Percentiles rank a stretch among this genome's conserved stretches.
Conservation (phyloP, 1,140 invertebrate species). For the Dendroctonus ponderosae region DNA sequence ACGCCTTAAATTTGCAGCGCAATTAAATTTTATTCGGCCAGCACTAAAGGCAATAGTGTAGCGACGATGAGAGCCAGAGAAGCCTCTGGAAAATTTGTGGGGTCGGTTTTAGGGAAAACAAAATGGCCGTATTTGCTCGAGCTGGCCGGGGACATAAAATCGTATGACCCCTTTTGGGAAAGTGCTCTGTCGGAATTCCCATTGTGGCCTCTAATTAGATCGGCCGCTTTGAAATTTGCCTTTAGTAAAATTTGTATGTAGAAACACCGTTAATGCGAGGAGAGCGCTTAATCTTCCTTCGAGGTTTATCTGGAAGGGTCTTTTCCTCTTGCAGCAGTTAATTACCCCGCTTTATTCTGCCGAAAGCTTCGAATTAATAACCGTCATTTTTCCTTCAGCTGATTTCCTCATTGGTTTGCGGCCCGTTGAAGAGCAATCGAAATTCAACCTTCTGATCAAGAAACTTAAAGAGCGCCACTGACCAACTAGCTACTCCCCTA, state of each 20-base stretch:
- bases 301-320: conserved; percentile 3
- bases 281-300: background rate
- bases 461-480: too few relatives aligned
- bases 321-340: conserved; percentile 1
- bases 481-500: too few relatives aligned
- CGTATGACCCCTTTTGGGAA: conserved; percentile 31
- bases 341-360: too few relatives aligned
- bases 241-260: conserved; percentile 31
- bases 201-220: conserved; percentile 29
- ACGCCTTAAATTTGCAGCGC: conserved; percentile 10
- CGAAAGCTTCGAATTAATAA: too few relatives aligned
- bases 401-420: too few relatives aligned
- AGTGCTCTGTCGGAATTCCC: conserved; percentile 28
- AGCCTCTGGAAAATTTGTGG: conserved; percentile 29
- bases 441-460: too few relatives aligned
- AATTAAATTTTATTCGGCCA: conserved; percentile 25
- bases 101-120: conserved; percentile 22
- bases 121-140: conserved; percentile 30
- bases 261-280: conserved; percentile 17
- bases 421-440: too few relatives aligned
- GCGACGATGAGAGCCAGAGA: conserved; percentile 4
- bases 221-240: conserved; percentile 26
- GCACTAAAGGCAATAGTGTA: conserved; percentile 25
- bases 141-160: conserved; percentile 19
- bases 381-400: too few relatives aligned